Evolutionary conservation across 1,140 invertebrate genomes (phyloP).

Genomic region (Pomacea maculata): DNA sequence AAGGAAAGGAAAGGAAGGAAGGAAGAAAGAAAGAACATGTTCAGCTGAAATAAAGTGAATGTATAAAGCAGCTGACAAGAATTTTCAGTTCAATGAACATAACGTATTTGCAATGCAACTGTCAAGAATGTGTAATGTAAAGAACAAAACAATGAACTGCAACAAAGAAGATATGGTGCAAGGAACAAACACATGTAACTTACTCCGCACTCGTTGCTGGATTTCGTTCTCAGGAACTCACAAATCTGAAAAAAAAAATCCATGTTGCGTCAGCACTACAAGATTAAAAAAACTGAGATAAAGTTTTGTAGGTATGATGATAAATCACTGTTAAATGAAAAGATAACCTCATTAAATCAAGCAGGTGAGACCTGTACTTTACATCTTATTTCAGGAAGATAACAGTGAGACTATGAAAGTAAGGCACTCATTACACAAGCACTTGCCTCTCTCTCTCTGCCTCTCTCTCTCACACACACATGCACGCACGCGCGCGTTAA

Average conservation of each 20-base stretch:
- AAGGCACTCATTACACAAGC: too few relatives aligned
- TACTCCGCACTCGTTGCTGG: slow-evolving; percentile 28
- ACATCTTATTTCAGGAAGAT: too few relatives aligned
- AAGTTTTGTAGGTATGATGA: too few relatives aligned
- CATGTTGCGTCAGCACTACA: too few relatives aligned
- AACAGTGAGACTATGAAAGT: too few relatives aligned
- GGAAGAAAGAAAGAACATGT: not conserved
- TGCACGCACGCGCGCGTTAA: not conserved
- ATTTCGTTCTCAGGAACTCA: slow-evolving; percentile 24
- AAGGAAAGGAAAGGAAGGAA: not conserved
- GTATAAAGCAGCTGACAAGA: too few relatives aligned
- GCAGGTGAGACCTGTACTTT: too few relatives aligned
- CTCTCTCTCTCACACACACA: not conserved
- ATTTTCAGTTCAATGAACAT: too few relatives aligned
- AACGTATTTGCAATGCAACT: too few relatives aligned
- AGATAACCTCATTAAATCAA: too few relatives aligned
- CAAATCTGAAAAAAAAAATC: slow-evolving; percentile 25
- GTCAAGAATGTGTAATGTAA: not conserved
- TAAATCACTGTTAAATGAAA: too few relatives aligned
- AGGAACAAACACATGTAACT: slow-evolving; percentile 8
- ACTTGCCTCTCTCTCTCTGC: not conserved
- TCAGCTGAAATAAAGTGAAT: not conserved
- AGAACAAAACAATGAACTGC: not conserved
- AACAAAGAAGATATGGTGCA: not conserved
- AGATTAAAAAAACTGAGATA: too few relatives aligned